Evolutionary conservation across 2,888 invertebrate species (phyloP).

Genomic region (Eremobia ochroleuca): DNA sequence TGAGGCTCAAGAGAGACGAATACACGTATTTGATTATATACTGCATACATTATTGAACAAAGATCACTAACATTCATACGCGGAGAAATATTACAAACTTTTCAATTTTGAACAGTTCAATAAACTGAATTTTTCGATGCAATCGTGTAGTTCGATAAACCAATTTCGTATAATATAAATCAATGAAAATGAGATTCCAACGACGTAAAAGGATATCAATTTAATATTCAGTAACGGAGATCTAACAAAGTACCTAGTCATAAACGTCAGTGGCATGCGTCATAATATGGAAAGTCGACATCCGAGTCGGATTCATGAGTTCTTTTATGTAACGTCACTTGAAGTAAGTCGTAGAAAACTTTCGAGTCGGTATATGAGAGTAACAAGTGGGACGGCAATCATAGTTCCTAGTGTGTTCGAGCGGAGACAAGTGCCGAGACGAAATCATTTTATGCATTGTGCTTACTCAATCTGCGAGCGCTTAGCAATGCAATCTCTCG

Average conservation of each 20-base stretch:
- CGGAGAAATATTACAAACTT: slow-evolving; percentile 69
- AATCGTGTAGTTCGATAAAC: slow-evolving; percentile 80
- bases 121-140: slow-evolving; percentile 79
- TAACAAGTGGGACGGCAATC: slow-evolving; percentile 79
- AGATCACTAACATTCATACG: slow-evolving; percentile 43
- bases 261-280: slow-evolving; percentile 72
- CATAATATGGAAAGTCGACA: slow-evolving; percentile 73
- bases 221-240: slow-evolving; percentile 73
- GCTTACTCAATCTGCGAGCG: slow-evolving; percentile 66
- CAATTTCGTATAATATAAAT: slow-evolving; percentile 81
- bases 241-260: slow-evolving; percentile 67
- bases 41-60: slow-evolving; percentile 1
- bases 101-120: slow-evolving; percentile 77
- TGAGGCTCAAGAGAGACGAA: slow-evolving; percentile 8
- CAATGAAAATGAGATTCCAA: slow-evolving; percentile 76
- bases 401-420: slow-evolving; percentile 65
- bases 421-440: slow-evolving; percentile 62
- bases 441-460: slow-evolving; percentile 71
- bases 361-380: slow-evolving; percentile 79
- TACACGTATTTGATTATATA: not conserved
- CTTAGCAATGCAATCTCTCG: slow-evolving; percentile 67
- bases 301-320: slow-evolving; percentile 76
- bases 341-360: slow-evolving; percentile 79
- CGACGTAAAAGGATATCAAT: slow-evolving; percentile 74
- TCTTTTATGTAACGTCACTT: slow-evolving; percentile 82